phyloP scores from a whole-genome alignment of 2,113 vertebrate species.

The Isichthys henryi region DNA sequence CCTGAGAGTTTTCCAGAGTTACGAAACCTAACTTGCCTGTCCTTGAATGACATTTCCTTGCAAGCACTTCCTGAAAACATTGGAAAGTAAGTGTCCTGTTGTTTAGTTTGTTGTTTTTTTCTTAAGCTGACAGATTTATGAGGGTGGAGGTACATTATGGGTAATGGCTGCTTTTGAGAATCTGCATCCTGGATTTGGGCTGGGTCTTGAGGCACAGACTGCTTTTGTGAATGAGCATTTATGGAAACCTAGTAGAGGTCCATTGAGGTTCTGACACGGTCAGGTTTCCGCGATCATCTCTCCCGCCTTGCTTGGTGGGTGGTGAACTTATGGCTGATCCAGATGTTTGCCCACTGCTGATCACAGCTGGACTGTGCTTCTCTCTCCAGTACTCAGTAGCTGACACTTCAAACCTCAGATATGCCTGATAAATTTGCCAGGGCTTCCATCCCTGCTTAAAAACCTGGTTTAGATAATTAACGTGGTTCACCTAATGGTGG shows the following conservation, averaged over 20 bases:
- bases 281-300: neutral
- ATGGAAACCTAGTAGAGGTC: neutral
- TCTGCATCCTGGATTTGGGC: neutral
- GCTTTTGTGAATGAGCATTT: neutral
- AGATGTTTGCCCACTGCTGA: neutral
- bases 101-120: neutral
- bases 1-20: constrained; percentile 92
- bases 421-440: neutral
- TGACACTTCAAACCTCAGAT: neutral
- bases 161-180: neutral
- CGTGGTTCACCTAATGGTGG: neutral
- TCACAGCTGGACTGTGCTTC: neutral
- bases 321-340: neutral
- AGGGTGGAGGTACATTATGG: neutral
- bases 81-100: constrained; percentile 84
- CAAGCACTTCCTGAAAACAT: constrained; percentile 93
- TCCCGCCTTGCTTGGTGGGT: neutral
- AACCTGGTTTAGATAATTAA: neutral
- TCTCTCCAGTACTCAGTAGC: neutral
- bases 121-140: neutral
- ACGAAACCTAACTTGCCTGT: constrained; percentile 88
- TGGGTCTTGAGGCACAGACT: neutral
- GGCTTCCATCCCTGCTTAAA: neutral
- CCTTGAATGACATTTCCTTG: constrained; percentile 96
- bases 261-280: neutral